These are phyloP conservation scores for Erannis defoliaria DNA, from an alignment of 2,888 invertebrate species.

Conservation along the genomic window DNA sequence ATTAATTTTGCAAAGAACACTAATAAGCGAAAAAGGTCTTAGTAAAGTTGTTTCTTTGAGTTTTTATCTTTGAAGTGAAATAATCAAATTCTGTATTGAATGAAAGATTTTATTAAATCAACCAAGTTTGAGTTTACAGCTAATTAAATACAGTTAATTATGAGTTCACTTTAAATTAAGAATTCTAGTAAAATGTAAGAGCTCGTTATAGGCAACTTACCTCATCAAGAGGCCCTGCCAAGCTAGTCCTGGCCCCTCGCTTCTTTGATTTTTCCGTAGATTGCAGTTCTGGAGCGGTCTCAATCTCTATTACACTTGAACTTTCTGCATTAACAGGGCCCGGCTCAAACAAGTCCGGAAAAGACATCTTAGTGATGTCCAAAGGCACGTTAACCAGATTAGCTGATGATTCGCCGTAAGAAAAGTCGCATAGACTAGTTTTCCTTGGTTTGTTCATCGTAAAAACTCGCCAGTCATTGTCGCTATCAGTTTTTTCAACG, in stretches of 20 bases:
- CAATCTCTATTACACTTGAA: slow-evolving; percentile 54
- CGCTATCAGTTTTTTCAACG: slow-evolving; percentile 66
- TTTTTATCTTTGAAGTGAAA: no score
- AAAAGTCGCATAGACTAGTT: slow-evolving; percentile 70
- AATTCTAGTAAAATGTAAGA: no score
- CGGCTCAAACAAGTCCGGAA: slow-evolving; percentile 63
- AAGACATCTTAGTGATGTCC: slow-evolving; percentile 60
- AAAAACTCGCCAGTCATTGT: slow-evolving; percentile 67
- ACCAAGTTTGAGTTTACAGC: no score
- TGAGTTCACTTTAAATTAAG: no score
- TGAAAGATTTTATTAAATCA: no score
- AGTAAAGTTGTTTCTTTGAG: no score
- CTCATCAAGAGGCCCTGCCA: slow-evolving; percentile 49
- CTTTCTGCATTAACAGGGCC: slow-evolving; percentile 61
- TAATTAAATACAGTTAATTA: no score
- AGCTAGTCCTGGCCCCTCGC: slow-evolving; percentile 55
- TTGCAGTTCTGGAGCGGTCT: slow-evolving; percentile 46
- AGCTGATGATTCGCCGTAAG: slow-evolving; percentile 67
- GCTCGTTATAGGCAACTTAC: no score
- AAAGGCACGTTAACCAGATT: slow-evolving; percentile 53
- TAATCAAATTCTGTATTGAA: no score
- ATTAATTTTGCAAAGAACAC: no score
- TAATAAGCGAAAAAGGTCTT: no score
- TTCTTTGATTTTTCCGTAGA: slow-evolving; percentile 58
- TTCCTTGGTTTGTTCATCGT: slow-evolving; percentile 56